A percentile compares a stretch with the other conserved stretches of the same genome.
These are phyloP conservation scores for Aphrocallistes beatrix DNA, from an alignment of 37 sponge, comb jelly and placozoan genomes.

Conservation along the genomic window DNA sequence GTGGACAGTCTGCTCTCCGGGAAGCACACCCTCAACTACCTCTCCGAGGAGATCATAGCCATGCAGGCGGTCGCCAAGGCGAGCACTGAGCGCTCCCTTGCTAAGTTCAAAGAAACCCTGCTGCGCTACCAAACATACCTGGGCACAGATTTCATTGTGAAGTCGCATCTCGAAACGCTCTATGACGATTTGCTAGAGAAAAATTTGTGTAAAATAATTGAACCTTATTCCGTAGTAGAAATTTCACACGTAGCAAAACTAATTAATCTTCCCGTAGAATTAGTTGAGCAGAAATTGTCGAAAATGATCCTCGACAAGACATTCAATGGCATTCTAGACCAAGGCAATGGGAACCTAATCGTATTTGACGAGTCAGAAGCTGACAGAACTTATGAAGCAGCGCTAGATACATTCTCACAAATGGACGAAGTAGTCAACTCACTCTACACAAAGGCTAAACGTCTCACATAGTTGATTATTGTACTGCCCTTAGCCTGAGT, in stretches of 20 bases:
- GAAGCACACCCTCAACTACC: conserved; percentile 72
- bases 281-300: conserved; percentile 86
- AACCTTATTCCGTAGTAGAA: conserved; percentile 90
- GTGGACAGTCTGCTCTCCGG: conserved; percentile 78
- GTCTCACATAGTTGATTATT: conserved; percentile 29
- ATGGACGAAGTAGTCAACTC: conserved; percentile 87
- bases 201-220: conserved; percentile 79
- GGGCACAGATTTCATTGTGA: conserved; percentile 48
- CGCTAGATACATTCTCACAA: conserved; percentile 73
- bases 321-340: conserved; percentile 87
- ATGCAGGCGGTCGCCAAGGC: conserved; percentile 86
- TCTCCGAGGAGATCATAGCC: conserved; percentile 25
- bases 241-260: conserved; percentile 63
- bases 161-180: conserved; percentile 78
- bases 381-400: conserved; percentile 74
- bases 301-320: conserved; percentile 97
- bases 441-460: conserved; percentile 71
- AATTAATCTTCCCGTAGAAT: conserved; percentile 72
- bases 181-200: conserved; percentile 88
- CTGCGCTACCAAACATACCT: conserved; percentile 33
- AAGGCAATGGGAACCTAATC: conserved; percentile 78
- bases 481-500: neutral
- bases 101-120: conserved; percentile 64
- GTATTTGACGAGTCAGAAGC: conserved; percentile 63
- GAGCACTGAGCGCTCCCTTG: conserved; percentile 67